These are phyloP conservation scores for Mantis religiosa DNA, from an alignment of 2,888 invertebrate species.

Conservation along the genomic window DNA sequence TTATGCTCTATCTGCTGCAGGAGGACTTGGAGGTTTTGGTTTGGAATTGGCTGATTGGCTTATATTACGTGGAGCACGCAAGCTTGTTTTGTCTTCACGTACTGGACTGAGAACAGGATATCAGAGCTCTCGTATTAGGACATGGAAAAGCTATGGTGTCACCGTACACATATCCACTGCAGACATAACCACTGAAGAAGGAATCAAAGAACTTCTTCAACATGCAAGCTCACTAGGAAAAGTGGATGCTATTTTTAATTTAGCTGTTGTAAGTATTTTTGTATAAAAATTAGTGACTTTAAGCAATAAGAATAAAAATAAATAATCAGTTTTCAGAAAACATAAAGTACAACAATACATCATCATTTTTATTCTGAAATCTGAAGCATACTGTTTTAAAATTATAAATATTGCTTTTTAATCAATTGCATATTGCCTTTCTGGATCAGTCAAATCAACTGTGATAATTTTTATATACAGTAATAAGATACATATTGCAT, in stretches of 20 bases:
- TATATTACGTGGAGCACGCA: slow-evolving; percentile 65
- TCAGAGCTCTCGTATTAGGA: slow-evolving; percentile 48
- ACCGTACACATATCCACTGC: slow-evolving; percentile 62
- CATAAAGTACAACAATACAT: too few species aligned
- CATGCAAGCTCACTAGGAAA: slow-evolving; percentile 61
- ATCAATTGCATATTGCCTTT: too few species aligned
- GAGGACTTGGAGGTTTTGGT: slow-evolving; percentile 90
- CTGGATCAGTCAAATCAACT: too few species aligned
- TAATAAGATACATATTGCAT: too few species aligned
- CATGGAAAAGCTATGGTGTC: slow-evolving; percentile 69
- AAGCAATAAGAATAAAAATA: too few species aligned
- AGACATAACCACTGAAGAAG: slow-evolving; percentile 67
- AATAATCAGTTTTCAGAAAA: too few species aligned
- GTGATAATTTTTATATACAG: too few species aligned
- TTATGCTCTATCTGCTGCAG: slow-evolving; percentile 51
- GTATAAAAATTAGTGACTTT: too few species aligned
- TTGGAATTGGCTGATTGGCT: slow-evolving; percentile 85
- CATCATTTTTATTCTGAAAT: too few species aligned
- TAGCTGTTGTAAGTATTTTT: slow-evolving; percentile 63
- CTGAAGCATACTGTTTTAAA: too few species aligned
- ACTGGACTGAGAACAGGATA: slow-evolving; percentile 54
- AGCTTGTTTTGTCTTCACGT: slow-evolving; percentile 54
- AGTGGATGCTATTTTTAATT: slow-evolving; percentile 82
- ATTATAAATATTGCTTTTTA: too few species aligned
- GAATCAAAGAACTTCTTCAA: slow-evolving; percentile 64